Conservation (phyloP, 2,888 invertebrate species). For the Lochmaea crataegi region DNA sequence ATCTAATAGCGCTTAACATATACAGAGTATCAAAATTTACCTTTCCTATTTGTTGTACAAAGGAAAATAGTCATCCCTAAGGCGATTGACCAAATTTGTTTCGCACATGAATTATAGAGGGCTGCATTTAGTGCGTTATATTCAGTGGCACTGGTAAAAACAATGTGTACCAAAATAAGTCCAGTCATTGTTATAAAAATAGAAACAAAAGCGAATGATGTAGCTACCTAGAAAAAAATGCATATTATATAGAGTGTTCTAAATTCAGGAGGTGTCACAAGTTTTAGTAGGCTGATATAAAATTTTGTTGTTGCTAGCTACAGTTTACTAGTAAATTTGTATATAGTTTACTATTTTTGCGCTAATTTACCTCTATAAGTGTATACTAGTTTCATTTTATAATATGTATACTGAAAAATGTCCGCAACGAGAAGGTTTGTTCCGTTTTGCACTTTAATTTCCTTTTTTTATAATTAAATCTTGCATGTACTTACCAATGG, state of each 20-base stretch:
- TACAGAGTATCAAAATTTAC: conserved; percentile 27
- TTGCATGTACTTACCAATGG: conserved; percentile 14
- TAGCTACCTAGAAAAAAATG: conserved; percentile 25
- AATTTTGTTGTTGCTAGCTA: too few relatives aligned
- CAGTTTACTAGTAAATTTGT: too few relatives aligned
- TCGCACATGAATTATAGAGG: conserved; percentile 46
- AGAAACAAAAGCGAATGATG: conserved; percentile 33
- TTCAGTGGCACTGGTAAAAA: conserved; percentile 32
- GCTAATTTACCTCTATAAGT: too few relatives aligned
- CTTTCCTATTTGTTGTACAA: conserved; percentile 46
- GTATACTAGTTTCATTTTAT: too few relatives aligned
- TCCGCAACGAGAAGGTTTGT: too few relatives aligned
- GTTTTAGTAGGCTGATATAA: too few relatives aligned
- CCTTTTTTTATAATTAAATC: too few relatives aligned
- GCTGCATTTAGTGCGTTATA: conserved; percentile 42
- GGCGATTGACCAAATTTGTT: conserved; percentile 47
- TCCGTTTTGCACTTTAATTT: too few relatives aligned
- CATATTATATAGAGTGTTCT: not conserved
- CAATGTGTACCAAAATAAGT: conserved; percentile 30
- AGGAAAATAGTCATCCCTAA: conserved; percentile 43
- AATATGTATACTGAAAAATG: too few relatives aligned
- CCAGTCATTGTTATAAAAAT: conserved; percentile 17
- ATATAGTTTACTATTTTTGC: too few relatives aligned
- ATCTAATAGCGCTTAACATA: too few relatives aligned
- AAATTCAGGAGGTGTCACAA: too few relatives aligned